Percentiles rank a stretch among this genome's conserved stretches.
phyloP scores from a whole-genome alignment of 2,113 vertebrate species.

The Bombycilla garrulus region DNA sequence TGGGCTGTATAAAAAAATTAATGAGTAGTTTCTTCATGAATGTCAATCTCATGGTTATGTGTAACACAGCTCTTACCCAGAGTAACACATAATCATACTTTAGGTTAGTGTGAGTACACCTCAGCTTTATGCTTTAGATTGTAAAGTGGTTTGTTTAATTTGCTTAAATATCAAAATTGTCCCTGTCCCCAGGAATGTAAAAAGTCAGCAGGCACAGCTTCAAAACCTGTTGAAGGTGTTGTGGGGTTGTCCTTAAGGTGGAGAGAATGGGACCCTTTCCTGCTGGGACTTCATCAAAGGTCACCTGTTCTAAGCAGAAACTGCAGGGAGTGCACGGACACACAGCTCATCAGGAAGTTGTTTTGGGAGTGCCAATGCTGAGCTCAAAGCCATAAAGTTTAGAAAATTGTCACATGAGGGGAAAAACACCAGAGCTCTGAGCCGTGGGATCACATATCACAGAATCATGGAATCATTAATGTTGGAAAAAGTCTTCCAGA shows the following conservation, averaged over 20 bases:
- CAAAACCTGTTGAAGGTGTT: background rate
- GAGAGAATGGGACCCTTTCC: background rate
- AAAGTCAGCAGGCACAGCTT: background rate
- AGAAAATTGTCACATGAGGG: background rate
- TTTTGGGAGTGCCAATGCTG: no score
- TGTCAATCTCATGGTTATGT: background rate
- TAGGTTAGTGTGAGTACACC: background rate
- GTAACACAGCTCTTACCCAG: background rate
- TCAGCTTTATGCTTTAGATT: background rate
- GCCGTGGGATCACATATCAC: background rate
- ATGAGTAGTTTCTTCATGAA: background rate
- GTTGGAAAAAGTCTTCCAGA: background rate
- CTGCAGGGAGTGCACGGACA: background rate
- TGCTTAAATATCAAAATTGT: background rate
- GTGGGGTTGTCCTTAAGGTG: rapidly evolving
- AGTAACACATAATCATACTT: no score
- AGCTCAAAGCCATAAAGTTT: background rate
- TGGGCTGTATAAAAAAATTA: background rate
- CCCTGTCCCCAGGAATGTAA: background rate
- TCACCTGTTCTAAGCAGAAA: background rate
- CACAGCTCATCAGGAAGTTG: background rate
- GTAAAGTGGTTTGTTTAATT: background rate
- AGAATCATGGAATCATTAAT: no score
- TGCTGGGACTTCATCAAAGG: background rate
- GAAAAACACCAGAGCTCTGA: background rate